phyloP scores from a whole-genome alignment of 2,888 invertebrate genomes.

The Campoplex nolae region DNA sequence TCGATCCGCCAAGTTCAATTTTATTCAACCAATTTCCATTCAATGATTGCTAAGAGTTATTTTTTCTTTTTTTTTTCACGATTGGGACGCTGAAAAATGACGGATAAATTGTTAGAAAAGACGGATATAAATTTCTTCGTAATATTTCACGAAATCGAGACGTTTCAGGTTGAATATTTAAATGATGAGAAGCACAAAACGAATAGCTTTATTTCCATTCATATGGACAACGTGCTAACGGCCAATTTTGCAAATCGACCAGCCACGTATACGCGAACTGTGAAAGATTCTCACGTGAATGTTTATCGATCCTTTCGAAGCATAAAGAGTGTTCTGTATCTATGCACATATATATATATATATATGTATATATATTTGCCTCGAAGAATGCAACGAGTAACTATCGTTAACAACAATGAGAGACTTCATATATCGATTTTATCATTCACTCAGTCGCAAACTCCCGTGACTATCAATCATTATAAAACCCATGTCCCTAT shows the following conservation, averaged over 20 bases:
- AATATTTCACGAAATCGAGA: slow-evolving; percentile 6
- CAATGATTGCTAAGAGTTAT: neutral
- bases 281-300: slow-evolving; percentile 50
- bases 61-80: neutral
- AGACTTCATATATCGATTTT: slow-evolving; percentile 59
- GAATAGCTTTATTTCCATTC: slow-evolving; percentile 6
- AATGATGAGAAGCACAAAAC: slow-evolving; percentile 23
- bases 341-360: neutral
- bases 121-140: neutral
- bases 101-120: neutral
- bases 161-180: slow-evolving; percentile 33
- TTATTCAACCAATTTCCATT: neutral
- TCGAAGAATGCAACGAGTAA: slow-evolving; percentile 22
- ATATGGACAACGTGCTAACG: slow-evolving; percentile 24
- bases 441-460: slow-evolving; percentile 50
- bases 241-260: slow-evolving; percentile 41
- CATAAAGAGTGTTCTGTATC: neutral
- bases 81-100: neutral
- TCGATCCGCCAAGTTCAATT: neutral
- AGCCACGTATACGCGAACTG: neutral
- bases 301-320: slow-evolving; percentile 46
- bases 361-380: neutral
- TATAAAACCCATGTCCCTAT: slow-evolving; percentile 39
- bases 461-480: slow-evolving; percentile 52
- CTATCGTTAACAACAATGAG: slow-evolving; percentile 41